Evolutionary conservation across 2,888 invertebrate genomes (phyloP).

Genomic region (Acrobasis repandana): DNA sequence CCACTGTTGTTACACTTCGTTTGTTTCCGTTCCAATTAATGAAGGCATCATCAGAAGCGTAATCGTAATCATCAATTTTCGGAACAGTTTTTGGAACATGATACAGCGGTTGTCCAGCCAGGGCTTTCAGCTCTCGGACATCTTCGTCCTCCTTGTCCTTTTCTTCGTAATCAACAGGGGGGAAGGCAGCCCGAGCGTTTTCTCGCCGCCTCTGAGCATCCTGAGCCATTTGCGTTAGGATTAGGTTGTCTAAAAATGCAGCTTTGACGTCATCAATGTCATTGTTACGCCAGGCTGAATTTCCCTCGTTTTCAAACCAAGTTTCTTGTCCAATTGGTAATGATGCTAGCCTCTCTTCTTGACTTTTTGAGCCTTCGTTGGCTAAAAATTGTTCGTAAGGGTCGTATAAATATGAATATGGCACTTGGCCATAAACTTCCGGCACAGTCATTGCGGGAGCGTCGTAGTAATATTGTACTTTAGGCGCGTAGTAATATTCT

Average conservation of each 20-base stretch:
- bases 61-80: conserved; percentile 71
- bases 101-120: conserved; percentile 81
- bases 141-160: conserved; percentile 84
- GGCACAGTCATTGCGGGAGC: conserved; percentile 62
- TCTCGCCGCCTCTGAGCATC: conserved; percentile 79
- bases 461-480: conserved; percentile 75
- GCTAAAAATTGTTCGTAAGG: conserved; percentile 75
- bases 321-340: conserved; percentile 86
- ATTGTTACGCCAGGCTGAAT: conserved; percentile 68
- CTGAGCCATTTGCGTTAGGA: conserved; percentile 85
- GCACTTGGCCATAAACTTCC: conserved; percentile 68
- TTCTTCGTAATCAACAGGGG: conserved; percentile 67
- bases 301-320: conserved; percentile 83
- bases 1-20: conserved; percentile 67
- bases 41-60: conserved; percentile 75
- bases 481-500: conserved; percentile 82
- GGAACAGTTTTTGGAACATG: conserved; percentile 75
- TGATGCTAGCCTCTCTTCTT: conserved; percentile 84
- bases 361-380: conserved; percentile 84
- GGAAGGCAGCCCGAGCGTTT: conserved; percentile 71
- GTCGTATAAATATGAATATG: conserved; percentile 72
- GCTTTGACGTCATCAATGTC: conserved; percentile 82
- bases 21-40: conserved; percentile 79
- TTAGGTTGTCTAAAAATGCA: conserved; percentile 86
- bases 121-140: conserved; percentile 84